Evolutionary conservation across 1,140 invertebrate species (phyloP).

Genomic region (Gerris buenoi): DNA sequence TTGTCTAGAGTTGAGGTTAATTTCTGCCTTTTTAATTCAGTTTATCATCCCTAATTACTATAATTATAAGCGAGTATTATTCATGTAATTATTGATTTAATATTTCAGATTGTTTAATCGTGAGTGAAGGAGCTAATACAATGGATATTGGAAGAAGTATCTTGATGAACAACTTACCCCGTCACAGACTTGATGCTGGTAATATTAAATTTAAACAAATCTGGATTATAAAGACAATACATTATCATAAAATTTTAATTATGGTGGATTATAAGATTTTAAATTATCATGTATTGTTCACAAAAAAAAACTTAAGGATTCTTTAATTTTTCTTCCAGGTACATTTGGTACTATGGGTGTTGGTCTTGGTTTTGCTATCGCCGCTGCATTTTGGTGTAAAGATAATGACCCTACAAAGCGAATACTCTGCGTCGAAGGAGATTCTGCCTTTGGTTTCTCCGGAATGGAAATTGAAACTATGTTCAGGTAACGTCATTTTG

Average conservation of each 20-base stretch:
- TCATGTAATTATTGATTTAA: too few relatives aligned
- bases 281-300: too few relatives aligned
- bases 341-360: slow-evolving; percentile 97
- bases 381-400: slow-evolving; percentile 76
- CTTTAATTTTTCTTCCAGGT: slow-evolving; percentile 25
- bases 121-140: slow-evolving; percentile 96
- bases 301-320: too few relatives aligned
- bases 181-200: slow-evolving; percentile 76
- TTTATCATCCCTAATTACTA: too few relatives aligned
- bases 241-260: too few relatives aligned
- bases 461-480: slow-evolving; percentile 96
- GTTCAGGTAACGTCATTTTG: slow-evolving; percentile 40
- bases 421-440: slow-evolving; percentile 55
- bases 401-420: slow-evolving; percentile 61
- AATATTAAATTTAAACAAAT: slow-evolving; percentile 1
- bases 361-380: slow-evolving; percentile 81
- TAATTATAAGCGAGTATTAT: too few relatives aligned
- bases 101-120: slow-evolving; percentile 66
- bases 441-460: slow-evolving; percentile 93
- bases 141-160: slow-evolving; percentile 94
- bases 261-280: too few relatives aligned
- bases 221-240: too few relatives aligned
- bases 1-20: not conserved
- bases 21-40: not conserved
- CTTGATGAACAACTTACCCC: slow-evolving; percentile 60